Conservation (phyloP, 2,888 invertebrate genomes). For the Sminthurides aquaticus region DNA sequence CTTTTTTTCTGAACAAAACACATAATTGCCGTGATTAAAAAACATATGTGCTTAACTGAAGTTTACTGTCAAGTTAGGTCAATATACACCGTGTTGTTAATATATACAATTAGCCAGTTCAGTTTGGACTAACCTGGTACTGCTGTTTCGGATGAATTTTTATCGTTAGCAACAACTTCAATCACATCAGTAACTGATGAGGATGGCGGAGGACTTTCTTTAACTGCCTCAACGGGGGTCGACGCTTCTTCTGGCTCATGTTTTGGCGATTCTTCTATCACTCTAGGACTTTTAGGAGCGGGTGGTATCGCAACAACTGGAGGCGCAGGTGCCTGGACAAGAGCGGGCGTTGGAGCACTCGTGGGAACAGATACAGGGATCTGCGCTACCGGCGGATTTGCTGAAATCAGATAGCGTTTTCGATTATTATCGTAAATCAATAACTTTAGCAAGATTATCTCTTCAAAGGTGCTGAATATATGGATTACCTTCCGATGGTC, state of each 20-base stretch:
- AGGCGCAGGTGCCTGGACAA: conserved; percentile 44
- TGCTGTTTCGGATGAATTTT: conserved; percentile 20
- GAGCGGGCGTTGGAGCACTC: conserved; percentile 41
- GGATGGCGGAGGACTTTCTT: too few species aligned
- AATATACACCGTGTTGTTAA: too few species aligned
- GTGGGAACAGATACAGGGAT: conserved; percentile 16
- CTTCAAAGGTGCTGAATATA: background rate
- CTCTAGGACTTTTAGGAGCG: conserved; percentile 43
- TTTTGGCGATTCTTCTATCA: conserved; percentile 2
- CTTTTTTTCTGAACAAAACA: conserved; percentile 25
- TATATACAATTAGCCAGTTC: background rate
- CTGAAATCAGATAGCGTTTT: background rate
- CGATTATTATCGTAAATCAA: too few species aligned
- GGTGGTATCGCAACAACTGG: conserved; percentile 43
- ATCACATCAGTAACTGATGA: conserved; percentile 25
- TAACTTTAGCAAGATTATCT: background rate
- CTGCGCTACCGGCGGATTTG: conserved; percentile 17
- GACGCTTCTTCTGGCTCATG: too few species aligned
- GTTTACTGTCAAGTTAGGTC: too few species aligned
- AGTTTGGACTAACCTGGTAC: conserved; percentile 8
- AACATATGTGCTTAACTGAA: too few species aligned
- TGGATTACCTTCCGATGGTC: background rate
- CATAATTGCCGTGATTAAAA: too few species aligned
- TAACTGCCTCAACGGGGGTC: too few species aligned
- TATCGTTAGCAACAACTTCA: conserved; percentile 26